These are phyloP conservation scores for Peromyscus polionotus DNA, from an alignment of 2,113 vertebrate species.

Conservation along the genomic window DNA sequence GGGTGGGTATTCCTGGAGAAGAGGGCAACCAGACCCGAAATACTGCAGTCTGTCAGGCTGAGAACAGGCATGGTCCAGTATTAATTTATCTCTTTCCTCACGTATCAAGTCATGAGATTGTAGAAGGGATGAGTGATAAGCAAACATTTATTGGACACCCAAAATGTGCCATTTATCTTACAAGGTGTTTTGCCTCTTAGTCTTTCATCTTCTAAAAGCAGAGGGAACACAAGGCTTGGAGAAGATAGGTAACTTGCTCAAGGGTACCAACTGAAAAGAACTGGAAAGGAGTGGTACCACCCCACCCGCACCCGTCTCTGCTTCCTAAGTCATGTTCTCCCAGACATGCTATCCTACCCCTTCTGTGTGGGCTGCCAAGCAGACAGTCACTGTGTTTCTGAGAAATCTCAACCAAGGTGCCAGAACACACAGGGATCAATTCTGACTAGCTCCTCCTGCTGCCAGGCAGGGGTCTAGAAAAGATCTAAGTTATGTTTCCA, in stretches of 20 bases:
- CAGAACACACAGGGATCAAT: conserved; percentile 9
- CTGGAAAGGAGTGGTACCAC: background rate
- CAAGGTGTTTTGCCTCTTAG: background rate
- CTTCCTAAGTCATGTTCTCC: background rate
- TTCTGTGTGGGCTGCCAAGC: background rate
- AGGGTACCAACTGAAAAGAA: background rate
- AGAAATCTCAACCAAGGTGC: background rate
- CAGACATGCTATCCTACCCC: background rate
- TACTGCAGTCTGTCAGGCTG: background rate
- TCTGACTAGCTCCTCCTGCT: background rate
- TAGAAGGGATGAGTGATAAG: background rate
- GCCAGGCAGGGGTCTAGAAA: background rate
- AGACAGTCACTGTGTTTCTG: background rate
- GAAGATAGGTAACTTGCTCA: background rate
- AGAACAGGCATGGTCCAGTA: background rate
- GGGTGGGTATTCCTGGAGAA: background rate
- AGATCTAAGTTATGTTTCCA: background rate
- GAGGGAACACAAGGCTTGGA: background rate
- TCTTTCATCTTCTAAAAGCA: conserved; percentile 13
- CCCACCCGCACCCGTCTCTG: background rate
- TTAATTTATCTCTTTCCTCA: background rate
- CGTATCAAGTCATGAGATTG: background rate
- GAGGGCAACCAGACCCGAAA: background rate
- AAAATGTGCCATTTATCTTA: background rate
- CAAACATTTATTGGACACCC: conserved; percentile 3